Percentiles rank a stretch among this genome's conserved stretches.
phyloP scores from a whole-genome alignment of 1,140 invertebrate species.

The Lysiphlebus fabarum region DNA sequence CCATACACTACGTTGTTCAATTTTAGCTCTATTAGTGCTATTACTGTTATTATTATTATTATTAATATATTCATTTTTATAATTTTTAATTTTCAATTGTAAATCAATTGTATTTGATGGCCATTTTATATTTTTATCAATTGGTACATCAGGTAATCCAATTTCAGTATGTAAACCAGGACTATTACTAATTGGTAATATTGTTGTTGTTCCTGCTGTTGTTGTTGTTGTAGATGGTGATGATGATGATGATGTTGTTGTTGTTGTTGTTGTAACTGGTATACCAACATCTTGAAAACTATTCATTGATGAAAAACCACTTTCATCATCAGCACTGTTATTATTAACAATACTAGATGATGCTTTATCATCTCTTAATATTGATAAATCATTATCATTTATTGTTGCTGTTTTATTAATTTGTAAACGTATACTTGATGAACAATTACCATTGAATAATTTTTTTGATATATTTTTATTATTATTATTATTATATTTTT shows the following conservation, averaged over 20 bases:
- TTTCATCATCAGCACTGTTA: slow-evolving; percentile 69
- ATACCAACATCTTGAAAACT: slow-evolving; percentile 76
- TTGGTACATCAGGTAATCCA: slow-evolving; percentile 46
- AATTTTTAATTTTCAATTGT: slow-evolving; percentile 42
- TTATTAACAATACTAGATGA: too few species aligned
- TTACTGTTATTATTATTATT: slow-evolving; percentile 41
- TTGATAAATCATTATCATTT: slow-evolving; percentile 23
- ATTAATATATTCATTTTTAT: slow-evolving; percentile 40
- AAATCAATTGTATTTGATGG: slow-evolving; percentile 50
- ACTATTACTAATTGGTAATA: background rate
- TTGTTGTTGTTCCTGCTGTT: background rate
- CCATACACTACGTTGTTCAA: slow-evolving; percentile 51
- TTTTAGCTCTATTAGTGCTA: slow-evolving; percentile 32
- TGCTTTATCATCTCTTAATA: slow-evolving; percentile 45
- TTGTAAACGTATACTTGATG: slow-evolving; percentile 4
- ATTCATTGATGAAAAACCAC: slow-evolving; percentile 78
- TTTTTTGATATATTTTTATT: background rate
- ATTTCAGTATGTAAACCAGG: slow-evolving; percentile 50
- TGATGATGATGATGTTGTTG: slow-evolving; percentile 31
- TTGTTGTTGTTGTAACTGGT: slow-evolving; percentile 46
- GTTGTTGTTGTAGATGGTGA: too few species aligned
- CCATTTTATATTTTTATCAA: slow-evolving; percentile 49
- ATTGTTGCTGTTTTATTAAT: slow-evolving; percentile 17
- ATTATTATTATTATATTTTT: background rate
- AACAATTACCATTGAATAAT: slow-evolving; percentile 13